Evolutionary conservation across 2,888 invertebrate species (phyloP).

Genomic region (Plagodis pulveraria): DNA sequence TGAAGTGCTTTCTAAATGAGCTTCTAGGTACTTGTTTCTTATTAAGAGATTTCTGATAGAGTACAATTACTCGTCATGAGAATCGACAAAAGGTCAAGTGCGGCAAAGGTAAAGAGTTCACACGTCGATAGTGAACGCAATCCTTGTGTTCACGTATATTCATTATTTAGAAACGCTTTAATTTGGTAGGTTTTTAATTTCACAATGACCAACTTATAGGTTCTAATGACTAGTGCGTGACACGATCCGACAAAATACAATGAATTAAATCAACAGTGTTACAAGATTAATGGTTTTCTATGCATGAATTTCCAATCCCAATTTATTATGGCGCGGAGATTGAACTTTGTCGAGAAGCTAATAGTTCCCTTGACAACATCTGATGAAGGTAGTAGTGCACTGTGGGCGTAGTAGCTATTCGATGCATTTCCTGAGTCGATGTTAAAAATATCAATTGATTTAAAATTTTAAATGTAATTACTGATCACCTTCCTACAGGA

Average conservation of each 20-base stretch:
- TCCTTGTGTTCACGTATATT: conserved; percentile 4
- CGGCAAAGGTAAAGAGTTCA: conserved; percentile 7
- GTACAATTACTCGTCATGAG: conserved; percentile 18
- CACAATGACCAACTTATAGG: conserved; percentile 1
- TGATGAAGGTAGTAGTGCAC: too few species aligned
- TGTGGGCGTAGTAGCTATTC: too few species aligned
- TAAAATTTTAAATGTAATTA: too few species aligned
- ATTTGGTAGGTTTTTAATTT: conserved; percentile 3
- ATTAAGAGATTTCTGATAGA: conserved; percentile 26
- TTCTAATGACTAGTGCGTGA: not conserved
- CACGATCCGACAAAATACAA: not conserved
- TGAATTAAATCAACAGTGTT: not conserved
- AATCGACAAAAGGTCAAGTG: conserved; percentile 28
- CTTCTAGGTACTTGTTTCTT: conserved; percentile 22
- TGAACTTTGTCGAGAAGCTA: too few species aligned
- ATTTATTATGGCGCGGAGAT: too few species aligned
- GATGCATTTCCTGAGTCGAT: too few species aligned
- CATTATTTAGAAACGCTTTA: too few species aligned
- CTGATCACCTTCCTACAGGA: conserved; percentile 44
- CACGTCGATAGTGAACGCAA: conserved; percentile 7
- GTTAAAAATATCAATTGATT: not conserved
- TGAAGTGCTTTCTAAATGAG: conserved; percentile 40
- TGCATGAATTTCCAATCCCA: too few species aligned
- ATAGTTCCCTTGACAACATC: too few species aligned
- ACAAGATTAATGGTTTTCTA: too few species aligned